Conservation (phyloP, 1,140 invertebrate species). For the Hermetia illucens region DNA sequence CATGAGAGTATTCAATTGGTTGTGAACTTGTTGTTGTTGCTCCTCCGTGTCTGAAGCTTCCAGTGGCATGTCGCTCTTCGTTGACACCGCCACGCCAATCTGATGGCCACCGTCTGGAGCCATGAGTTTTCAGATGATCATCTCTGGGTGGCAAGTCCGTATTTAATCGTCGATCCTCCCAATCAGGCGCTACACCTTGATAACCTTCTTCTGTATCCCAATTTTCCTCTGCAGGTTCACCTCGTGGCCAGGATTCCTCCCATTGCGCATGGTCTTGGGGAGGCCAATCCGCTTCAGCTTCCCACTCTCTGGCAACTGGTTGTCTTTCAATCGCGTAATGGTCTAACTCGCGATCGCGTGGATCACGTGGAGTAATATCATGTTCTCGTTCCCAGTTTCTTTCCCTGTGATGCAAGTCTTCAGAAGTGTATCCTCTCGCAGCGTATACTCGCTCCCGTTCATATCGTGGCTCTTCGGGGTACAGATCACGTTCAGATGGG, state of each 20-base stretch:
- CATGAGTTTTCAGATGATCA: neutral
- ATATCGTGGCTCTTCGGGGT: conserved; percentile 20
- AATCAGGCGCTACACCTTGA: neutral
- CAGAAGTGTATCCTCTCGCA: neutral
- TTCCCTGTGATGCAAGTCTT: conserved; percentile 10
- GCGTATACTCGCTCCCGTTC: neutral
- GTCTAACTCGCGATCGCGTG: conserved; percentile 26
- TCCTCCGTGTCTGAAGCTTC: neutral
- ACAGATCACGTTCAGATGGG: conserved; percentile 18
- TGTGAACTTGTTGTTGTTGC: neutral
- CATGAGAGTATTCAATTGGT: neutral
- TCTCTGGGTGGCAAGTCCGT: neutral
- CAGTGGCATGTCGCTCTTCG: conserved; percentile 8
- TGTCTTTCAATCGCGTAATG: neutral
- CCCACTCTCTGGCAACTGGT: neutral
- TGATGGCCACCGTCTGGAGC: conserved; percentile 1
- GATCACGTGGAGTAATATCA: conserved; percentile 25
- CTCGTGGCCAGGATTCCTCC: neutral
- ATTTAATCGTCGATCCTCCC: neutral
- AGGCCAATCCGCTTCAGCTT: neutral
- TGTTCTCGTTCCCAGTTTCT: conserved; percentile 31
- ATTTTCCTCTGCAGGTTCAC: neutral
- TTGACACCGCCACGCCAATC: neutral
- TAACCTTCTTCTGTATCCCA: neutral
- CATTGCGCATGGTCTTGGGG: neutral